A percentile compares a stretch with the other conserved stretches of the same genome.
These are phyloP conservation scores for Scomberomorus guttatus DNA, from an alignment of 2,797 vertebrate genomes.

Conservation along the genomic window DNA sequence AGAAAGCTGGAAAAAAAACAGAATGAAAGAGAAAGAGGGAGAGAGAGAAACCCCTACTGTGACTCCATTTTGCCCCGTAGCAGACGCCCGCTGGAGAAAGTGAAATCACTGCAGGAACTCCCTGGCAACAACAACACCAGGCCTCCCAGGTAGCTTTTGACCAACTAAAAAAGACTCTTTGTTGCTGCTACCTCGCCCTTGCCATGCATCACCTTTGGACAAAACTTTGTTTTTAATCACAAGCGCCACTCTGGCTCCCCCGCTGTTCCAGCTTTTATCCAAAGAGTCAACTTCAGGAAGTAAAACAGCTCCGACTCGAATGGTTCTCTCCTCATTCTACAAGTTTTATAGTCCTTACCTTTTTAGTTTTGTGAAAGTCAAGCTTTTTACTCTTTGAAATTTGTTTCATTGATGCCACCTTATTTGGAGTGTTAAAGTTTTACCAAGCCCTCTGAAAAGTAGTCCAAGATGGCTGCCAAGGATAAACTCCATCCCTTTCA, in stretches of 20 bases:
- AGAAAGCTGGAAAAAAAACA: slow-evolving; percentile 23
- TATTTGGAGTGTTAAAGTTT: slow-evolving; percentile 34
- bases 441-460: slow-evolving; percentile 19
- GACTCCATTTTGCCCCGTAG: slow-evolving; percentile 35
- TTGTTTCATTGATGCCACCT: background rate
- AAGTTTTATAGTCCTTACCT: background rate
- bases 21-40: slow-evolving; percentile 22
- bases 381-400: slow-evolving; percentile 1
- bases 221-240: slow-evolving; percentile 42
- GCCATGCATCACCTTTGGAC: slow-evolving; percentile 29
- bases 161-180: slow-evolving; percentile 12
- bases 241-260: background rate
- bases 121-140: background rate
- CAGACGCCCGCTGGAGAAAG: slow-evolving; percentile 40
- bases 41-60: slow-evolving; percentile 29
- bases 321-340: background rate
- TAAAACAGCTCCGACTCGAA: background rate
- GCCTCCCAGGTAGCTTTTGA: slow-evolving; percentile 42
- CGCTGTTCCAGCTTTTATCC: slow-evolving; percentile 16
- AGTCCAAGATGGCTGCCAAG: slow-evolving; percentile 57
- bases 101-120: slow-evolving; percentile 50
- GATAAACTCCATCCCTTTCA: slow-evolving; percentile 44
- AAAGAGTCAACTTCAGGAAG: slow-evolving; percentile 18
- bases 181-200: slow-evolving; percentile 21
- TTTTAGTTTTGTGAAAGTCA: slow-evolving; percentile 5